Evolutionary conservation across 2,113 vertebrate species (phyloP).

Genomic region (Petaurus breviceps): DNA sequence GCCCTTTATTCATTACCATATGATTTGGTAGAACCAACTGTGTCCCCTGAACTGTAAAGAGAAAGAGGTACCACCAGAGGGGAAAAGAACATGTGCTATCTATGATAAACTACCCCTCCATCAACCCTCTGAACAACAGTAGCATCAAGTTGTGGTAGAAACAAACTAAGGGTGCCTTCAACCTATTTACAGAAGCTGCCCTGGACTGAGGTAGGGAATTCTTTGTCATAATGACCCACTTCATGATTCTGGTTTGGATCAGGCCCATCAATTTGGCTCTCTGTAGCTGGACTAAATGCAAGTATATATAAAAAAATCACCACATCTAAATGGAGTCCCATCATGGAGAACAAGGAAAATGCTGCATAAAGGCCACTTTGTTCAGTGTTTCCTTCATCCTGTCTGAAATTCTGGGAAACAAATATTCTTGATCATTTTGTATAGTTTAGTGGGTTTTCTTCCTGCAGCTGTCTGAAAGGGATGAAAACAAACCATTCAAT

Average conservation of each 20-base stretch:
- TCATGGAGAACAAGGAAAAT: slow-evolving; percentile 42
- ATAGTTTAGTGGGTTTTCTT: slow-evolving; percentile 53
- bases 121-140: neutral
- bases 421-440: slow-evolving; percentile 62
- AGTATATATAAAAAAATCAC: neutral
- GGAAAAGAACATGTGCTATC: neutral
- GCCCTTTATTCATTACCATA: neutral
- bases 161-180: neutral
- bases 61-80: neutral
- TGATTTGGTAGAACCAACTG: neutral
- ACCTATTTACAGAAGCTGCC: neutral
- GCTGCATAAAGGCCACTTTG: slow-evolving; percentile 18
- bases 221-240: neutral
- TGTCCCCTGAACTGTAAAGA: neutral
- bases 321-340: neutral
- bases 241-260: neutral
- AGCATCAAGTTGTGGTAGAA: neutral
- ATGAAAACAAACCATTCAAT: slow-evolving; percentile 69
- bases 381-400: slow-evolving; percentile 29
- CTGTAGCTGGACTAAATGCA: slow-evolving; percentile 40
- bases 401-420: slow-evolving; percentile 64
- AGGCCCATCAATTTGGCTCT: slow-evolving; percentile 41
- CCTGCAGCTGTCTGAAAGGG: slow-evolving; percentile 71
- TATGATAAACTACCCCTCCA: neutral
- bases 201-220: no score